Evolutionary conservation across 2,888 invertebrate genomes (phyloP), one percentile per base, ranked within the genome.

Genomic region (Alsophila aescularia): DNA sequence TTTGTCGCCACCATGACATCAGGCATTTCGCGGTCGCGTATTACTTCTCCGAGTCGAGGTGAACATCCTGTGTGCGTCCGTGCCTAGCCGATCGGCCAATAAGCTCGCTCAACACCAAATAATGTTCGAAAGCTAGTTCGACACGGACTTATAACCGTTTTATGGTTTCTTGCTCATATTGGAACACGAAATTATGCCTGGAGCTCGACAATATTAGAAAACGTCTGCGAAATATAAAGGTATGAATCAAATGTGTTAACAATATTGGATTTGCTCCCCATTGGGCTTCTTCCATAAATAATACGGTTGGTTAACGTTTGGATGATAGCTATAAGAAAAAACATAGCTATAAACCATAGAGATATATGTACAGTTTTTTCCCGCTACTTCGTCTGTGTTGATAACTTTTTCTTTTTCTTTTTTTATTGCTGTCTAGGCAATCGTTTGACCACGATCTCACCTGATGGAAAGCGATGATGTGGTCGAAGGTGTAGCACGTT

Each of bases 31-130:
- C 70, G 70, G 67, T 59, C 62, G 45, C 31, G 45, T 40, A 47
- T 35, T 32, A 34, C 13, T 27, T 44, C 44, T 44, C 21, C 14
- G 32, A 36, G 44, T n/a, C 36, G 80, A 87, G 88, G 88, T 88
- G 75, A 89, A 89, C 78, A 87, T 86, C 88, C 88, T 87, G 73
- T 72, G 70, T 60, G 67, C 70, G 75, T 73, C 76, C 72, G 73
- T 72, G 76, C 69, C 70, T 75, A 77, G 71, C 81, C 75, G 75
- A 75, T 72, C 68, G 69, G 68, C 77, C 81, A 80, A 83, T 81
- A 60, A 71, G 73, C 74, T 72, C 67, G 71, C 75, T 32, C 39
- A 27, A 13, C 79, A 68, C 70, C 69, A 77, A 77, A 81, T 79
- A 77, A 75, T 72, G 73, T 76, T 71, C 64, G 72, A 81, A 82